Evolutionary conservation across 2,888 invertebrate genomes (phyloP), one percentile per base, ranked within the genome.

Genomic region (Drosophila antonietae): DNA sequence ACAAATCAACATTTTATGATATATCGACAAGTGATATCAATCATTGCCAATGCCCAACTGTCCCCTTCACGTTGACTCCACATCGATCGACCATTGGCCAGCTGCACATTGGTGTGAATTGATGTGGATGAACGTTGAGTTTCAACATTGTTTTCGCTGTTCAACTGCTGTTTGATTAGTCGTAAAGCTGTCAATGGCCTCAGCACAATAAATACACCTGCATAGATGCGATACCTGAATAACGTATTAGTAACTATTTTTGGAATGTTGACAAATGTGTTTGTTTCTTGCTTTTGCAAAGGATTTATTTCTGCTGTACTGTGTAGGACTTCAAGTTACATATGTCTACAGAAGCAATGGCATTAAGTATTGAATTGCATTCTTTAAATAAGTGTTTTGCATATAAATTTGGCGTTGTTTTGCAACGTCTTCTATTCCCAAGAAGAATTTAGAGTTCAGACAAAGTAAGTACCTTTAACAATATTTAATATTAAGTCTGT

Each of bases 1-100:
- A 88, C 78, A 88, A 88, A 89, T 86, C 83, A 88, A 89, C 78
- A 76, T 85, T 88, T 83, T 88, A 83, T 86, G 86, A 83, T 83
- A 86, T 86, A 83, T 81, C 83, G 86, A 81, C 90, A 86, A 83
- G 81, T 73, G 76, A 78, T 82, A 86, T 86, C 86, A 89, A 89
- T 86, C 85, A 89, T 73, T 53, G 69, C 57, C 61, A 41, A 23
- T 43, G 33, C 9, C 33, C 18, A 15, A 39, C 41, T 41, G 44
- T 15, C 35, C 44, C 28, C 37, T 44, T 33, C 46, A 46, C 44
- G 23, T 52, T 52, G 23, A 28, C 33, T 23, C 39, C 53, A 20
- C n/a, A 28, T 68, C 12, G 73, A 33, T 46, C 10, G 69, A 44
- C 62, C 20, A 41, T 7, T 41, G 20, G 20, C 20, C 55, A n/a